phyloP scores from a whole-genome alignment of 2,888 invertebrate species.

The Athripsodes cinereus region DNA sequence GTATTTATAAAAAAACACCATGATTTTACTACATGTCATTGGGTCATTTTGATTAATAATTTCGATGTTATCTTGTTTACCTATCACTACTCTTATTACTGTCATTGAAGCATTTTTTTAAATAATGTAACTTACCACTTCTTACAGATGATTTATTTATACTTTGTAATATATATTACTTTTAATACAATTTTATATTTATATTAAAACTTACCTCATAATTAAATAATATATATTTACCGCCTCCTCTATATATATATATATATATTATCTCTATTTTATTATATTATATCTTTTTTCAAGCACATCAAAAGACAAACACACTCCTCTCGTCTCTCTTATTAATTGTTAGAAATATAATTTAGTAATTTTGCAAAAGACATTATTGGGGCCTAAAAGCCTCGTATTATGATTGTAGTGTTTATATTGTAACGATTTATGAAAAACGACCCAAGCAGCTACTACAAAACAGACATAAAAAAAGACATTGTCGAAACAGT shows the following conservation, averaged over 20 bases:
- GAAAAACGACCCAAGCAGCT: too few species aligned
- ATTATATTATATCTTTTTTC: constrained; percentile 42
- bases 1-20: neutral
- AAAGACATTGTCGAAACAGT: too few species aligned
- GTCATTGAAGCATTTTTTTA: neutral
- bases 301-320: constrained; percentile 54
- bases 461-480: too few species aligned
- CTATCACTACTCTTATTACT: too few species aligned
- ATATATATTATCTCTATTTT: constrained; percentile 16
- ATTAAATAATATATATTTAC: constrained; percentile 16
- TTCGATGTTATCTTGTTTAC: neutral
- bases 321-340: constrained; percentile 36
- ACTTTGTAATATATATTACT: neutral
- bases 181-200: constrained; percentile 4
- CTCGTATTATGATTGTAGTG: neutral
- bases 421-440: neutral
- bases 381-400: neutral
- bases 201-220: constrained; percentile 4
- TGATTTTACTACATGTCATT: neutral
- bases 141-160: constrained; percentile 2
- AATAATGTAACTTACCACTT: neutral
- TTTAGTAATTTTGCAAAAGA: neutral
- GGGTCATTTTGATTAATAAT: neutral
- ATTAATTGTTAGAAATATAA: constrained; percentile 4
- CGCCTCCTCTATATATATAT: constrained; percentile 19